Conservation (phyloP, 35 echinoderm and acorn worm genomes). For the Ptychodera flava region DNA sequence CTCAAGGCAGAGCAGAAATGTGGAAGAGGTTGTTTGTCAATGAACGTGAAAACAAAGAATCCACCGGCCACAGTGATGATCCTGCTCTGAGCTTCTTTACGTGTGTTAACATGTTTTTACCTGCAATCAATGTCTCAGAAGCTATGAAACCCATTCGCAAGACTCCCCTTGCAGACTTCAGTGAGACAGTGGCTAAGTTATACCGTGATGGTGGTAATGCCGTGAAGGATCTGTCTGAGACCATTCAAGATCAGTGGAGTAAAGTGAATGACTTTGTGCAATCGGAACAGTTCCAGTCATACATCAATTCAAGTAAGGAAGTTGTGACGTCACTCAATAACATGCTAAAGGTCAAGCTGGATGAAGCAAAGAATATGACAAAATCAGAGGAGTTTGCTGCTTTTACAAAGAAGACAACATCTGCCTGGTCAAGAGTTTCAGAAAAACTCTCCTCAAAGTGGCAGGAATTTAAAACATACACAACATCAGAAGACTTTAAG, state of each 20-base stretch:
- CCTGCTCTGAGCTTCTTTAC: not conserved
- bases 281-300: not conserved
- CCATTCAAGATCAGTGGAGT: not conserved
- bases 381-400: not conserved
- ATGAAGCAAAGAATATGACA: not conserved
- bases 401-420: not conserved
- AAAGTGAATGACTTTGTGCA: not conserved
- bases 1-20: not conserved
- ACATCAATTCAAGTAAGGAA: not conserved
- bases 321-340: not conserved
- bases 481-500: not conserved
- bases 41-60: not conserved
- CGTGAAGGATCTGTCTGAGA: not conserved
- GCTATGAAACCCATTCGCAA: not conserved
- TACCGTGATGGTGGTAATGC: not conserved
- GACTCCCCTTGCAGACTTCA: not conserved
- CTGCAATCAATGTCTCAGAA: not conserved
- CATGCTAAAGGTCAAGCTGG: not conserved
- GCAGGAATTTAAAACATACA: conserved; percentile 7
- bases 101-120: not conserved
- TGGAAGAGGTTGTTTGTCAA: not conserved
- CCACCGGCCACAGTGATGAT: not conserved
- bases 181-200: not conserved
- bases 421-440: not conserved
- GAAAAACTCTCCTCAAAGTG: not conserved